Conservation (phyloP, 2,888 invertebrate genomes). For the Andrena marginata region DNA sequence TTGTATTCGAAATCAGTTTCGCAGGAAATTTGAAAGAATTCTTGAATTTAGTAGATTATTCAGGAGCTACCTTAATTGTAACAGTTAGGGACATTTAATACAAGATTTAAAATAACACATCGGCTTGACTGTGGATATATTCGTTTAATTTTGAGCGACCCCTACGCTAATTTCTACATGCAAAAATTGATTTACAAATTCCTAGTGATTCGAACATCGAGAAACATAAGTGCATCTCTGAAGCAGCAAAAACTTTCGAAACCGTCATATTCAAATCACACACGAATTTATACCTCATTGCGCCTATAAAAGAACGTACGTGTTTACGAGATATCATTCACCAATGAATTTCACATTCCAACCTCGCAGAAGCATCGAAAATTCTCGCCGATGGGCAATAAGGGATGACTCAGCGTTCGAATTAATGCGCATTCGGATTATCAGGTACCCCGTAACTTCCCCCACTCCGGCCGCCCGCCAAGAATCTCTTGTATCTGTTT, state of each 20-base stretch:
- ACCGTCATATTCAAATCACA: too few relatives aligned
- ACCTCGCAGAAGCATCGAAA: neutral
- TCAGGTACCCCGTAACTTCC: neutral
- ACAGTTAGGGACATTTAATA: too few relatives aligned
- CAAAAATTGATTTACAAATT: neutral
- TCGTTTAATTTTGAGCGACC: too few relatives aligned
- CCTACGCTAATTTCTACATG: too few relatives aligned
- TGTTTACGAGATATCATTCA: neutral
- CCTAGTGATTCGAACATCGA: neutral
- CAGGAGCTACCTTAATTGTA: too few relatives aligned
- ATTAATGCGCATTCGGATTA: neutral
- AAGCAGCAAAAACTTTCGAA: neutral
- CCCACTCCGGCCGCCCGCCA: neutral
- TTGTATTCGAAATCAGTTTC: too few relatives aligned
- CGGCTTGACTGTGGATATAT: too few relatives aligned
- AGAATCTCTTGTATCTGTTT: slow-evolving; percentile 8
- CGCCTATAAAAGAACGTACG: too few relatives aligned
- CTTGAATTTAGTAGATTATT: too few relatives aligned
- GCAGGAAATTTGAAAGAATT: too few relatives aligned
- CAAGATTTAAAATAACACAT: too few relatives aligned
- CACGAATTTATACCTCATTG: neutral
- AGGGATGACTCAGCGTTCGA: neutral
- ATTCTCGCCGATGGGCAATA: neutral
- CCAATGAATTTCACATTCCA: neutral
- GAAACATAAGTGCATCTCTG: neutral